phyloP scores from a whole-genome alignment of 1,140 invertebrate genomes.

The Drosophila mojavensis region DNA sequence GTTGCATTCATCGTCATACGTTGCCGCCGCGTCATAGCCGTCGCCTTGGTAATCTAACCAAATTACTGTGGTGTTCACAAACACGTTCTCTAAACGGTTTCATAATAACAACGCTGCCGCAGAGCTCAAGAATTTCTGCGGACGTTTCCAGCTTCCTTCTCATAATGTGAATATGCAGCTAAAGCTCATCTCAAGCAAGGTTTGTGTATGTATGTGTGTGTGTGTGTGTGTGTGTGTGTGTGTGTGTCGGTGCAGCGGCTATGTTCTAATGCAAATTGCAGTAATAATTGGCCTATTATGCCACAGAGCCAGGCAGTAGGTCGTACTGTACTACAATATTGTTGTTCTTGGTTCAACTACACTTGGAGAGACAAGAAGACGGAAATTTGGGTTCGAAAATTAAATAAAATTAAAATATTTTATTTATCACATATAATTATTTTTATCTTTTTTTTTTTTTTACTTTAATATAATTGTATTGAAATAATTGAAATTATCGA shows the following conservation, averaged over 20 bases:
- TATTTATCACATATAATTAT: no score
- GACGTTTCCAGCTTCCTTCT: slow-evolving; percentile 62
- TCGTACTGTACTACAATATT: slow-evolving; percentile 48
- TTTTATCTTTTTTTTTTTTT: no score
- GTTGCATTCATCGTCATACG: slow-evolving; percentile 32
- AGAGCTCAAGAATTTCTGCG: slow-evolving; percentile 65
- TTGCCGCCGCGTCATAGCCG: slow-evolving; percentile 44
- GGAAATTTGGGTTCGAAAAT: no score
- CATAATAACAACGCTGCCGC: slow-evolving; percentile 70
- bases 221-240: slow-evolving; percentile 19
- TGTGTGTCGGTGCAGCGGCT: slow-evolving; percentile 46
- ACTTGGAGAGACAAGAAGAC: neutral
- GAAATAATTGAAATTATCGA: no score
- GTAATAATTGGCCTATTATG: slow-evolving; percentile 82
- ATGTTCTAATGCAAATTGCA: slow-evolving; percentile 79
- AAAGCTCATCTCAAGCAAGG: slow-evolving; percentile 36
- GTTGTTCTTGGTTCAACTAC: slow-evolving; percentile 14
- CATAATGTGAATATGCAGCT: slow-evolving; percentile 50
- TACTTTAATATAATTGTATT: no score
- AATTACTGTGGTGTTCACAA: slow-evolving; percentile 82
- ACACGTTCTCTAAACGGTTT: slow-evolving; percentile 83
- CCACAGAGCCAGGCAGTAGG: slow-evolving; percentile 68
- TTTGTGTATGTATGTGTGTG: slow-evolving; percentile 27
- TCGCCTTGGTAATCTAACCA: slow-evolving; percentile 78
- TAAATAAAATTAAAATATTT: no score